These are phyloP conservation scores for Cepphus grylle DNA, from an alignment of 2,113 vertebrate genomes.

Conservation along the genomic window DNA sequence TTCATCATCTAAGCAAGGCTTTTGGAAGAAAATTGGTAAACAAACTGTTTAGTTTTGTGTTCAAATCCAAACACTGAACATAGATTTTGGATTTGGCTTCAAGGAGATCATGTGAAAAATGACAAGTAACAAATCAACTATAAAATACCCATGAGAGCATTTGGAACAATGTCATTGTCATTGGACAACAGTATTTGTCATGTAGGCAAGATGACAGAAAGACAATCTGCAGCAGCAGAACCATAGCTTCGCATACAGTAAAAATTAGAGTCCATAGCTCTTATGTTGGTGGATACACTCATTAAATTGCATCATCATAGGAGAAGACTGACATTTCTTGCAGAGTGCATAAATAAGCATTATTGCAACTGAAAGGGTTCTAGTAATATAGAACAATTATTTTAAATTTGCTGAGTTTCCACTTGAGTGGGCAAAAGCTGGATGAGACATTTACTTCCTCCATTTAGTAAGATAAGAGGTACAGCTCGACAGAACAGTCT, in stretches of 20 bases:
- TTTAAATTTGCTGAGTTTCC: neutral
- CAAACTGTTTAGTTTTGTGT: neutral
- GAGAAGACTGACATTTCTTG: neutral
- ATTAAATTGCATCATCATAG: neutral
- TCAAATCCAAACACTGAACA: neutral
- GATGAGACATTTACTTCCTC: constrained; percentile 7
- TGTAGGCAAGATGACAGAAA: neutral
- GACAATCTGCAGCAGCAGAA: neutral
- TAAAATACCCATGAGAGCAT: neutral
- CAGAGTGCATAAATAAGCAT: neutral
- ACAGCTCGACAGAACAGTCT: neutral
- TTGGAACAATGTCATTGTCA: neutral
- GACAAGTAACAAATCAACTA: neutral
- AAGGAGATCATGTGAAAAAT: neutral
- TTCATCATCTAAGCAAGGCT: neutral
- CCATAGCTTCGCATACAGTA: neutral
- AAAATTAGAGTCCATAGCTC: neutral
- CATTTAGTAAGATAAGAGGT: neutral
- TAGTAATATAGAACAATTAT: neutral
- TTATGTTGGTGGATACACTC: neutral
- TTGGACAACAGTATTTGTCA: neutral
- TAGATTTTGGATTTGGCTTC: neutral
- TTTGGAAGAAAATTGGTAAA: neutral
- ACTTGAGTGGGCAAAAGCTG: neutral
- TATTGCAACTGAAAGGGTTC: neutral